Conservation (phyloP, 2,797 vertebrate genomes). For the Zalophus californianus region DNA sequence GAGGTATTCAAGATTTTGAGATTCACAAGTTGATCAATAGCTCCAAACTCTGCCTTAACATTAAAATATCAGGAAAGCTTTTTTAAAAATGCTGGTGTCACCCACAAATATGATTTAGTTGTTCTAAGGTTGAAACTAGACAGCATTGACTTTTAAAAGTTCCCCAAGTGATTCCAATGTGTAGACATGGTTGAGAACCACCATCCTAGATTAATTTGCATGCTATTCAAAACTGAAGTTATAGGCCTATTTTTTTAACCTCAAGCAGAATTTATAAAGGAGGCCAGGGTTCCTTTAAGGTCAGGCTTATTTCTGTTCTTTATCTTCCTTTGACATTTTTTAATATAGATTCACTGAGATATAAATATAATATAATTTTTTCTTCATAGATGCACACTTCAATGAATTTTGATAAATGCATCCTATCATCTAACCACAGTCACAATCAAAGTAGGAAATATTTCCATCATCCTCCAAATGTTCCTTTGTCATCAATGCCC, state of each 20-base stretch:
- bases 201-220: neutral
- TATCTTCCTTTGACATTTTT: neutral
- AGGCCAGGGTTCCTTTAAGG: neutral
- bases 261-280: neutral
- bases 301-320: neutral
- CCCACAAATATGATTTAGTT: neutral
- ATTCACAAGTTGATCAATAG: neutral
- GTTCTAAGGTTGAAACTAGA: neutral
- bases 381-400: neutral
- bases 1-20: neutral
- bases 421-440: neutral
- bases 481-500: neutral
- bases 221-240: neutral
- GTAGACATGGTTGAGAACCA: neutral
- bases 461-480: neutral
- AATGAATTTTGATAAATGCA: neutral
- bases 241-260: neutral
- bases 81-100: neutral
- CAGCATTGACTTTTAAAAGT: neutral
- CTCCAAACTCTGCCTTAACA: neutral
- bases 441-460: neutral
- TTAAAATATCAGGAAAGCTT: neutral
- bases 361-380: neutral
- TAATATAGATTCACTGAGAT: neutral
- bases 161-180: neutral